Conservation (phyloP, 2,113 vertebrate species). For the Orycteropus afer region DNA sequence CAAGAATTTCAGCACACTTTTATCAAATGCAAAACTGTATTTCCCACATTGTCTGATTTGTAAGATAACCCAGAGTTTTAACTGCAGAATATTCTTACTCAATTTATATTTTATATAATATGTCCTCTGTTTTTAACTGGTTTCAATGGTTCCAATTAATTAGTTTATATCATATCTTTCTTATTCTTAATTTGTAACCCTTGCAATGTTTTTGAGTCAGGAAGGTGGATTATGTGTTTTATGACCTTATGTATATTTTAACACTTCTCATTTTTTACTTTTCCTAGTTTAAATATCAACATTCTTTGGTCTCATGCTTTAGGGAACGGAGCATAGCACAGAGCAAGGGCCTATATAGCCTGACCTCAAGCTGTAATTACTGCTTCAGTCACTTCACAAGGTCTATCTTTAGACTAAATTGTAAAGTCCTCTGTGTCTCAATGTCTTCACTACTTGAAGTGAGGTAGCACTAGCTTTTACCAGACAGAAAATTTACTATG, state of each 20-base stretch:
- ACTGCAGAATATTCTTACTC: background rate
- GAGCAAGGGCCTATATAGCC: background rate
- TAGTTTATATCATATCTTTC: slow-evolving; percentile 1
- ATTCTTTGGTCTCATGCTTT: background rate
- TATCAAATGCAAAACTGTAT: background rate
- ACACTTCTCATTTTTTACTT: background rate
- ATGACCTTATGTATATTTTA: background rate
- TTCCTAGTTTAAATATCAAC: background rate
- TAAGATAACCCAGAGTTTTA: background rate
- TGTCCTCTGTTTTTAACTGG: background rate
- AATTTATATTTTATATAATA: background rate
- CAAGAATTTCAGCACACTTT: background rate
- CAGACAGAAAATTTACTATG: background rate
- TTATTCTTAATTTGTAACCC: background rate
- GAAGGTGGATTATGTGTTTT: background rate
- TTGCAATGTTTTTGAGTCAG: background rate
- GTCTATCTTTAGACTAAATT: background rate
- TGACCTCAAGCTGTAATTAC: background rate
- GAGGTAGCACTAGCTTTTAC: background rate
- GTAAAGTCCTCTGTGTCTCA: background rate
- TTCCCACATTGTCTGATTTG: background rate
- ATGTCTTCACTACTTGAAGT: background rate
- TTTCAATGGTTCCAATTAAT: background rate
- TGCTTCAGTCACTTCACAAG: background rate
- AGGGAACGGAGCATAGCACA: background rate